These are phyloP conservation scores for Gobionotothen gibberifrons DNA, from an alignment of 2,797 vertebrate species.

Conservation along the genomic window DNA sequence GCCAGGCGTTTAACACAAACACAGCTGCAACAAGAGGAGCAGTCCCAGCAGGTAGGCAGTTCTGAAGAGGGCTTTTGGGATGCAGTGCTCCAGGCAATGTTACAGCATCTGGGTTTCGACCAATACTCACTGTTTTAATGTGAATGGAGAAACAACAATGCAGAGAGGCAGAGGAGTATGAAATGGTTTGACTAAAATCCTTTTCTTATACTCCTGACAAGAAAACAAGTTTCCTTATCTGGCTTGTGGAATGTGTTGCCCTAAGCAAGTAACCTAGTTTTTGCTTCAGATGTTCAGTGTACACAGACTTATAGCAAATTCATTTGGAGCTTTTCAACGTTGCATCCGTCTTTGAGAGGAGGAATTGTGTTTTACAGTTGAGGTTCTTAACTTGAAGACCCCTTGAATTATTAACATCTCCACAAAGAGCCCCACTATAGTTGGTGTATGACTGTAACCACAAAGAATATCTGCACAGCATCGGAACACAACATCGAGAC, in stretches of 20 bases:
- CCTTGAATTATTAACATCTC: conserved; percentile 28
- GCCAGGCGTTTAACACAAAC: conserved; percentile 40
- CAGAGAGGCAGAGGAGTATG: conserved; percentile 47
- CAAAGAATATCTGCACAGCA: conserved; percentile 47
- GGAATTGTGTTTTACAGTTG: conserved; percentile 11
- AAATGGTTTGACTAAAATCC: conserved; percentile 55
- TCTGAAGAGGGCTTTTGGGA: conserved; percentile 42
- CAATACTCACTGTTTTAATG: conserved; percentile 31
- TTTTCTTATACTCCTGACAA: conserved; percentile 37
- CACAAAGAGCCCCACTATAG: neutral
- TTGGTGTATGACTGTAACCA: conserved; percentile 25
- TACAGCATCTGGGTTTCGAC: conserved; percentile 48
- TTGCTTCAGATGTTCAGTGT: conserved; percentile 16
- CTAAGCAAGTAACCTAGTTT: conserved; percentile 52
- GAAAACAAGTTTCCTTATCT: conserved; percentile 67
- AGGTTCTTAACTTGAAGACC: conserved; percentile 23
- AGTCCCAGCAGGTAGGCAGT: conserved; percentile 50
- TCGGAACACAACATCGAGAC: conserved; percentile 31
- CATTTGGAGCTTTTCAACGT: conserved; percentile 34
- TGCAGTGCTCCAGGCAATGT: conserved; percentile 11
- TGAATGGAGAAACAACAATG: conserved; percentile 25
- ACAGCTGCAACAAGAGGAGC: conserved; percentile 54
- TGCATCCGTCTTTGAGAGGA: conserved; percentile 7
- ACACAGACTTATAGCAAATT: conserved; percentile 32
- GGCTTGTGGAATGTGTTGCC: conserved; percentile 40